Conservation (phyloP, 1,140 invertebrate species). For the Chironomus tepperi region DNA sequence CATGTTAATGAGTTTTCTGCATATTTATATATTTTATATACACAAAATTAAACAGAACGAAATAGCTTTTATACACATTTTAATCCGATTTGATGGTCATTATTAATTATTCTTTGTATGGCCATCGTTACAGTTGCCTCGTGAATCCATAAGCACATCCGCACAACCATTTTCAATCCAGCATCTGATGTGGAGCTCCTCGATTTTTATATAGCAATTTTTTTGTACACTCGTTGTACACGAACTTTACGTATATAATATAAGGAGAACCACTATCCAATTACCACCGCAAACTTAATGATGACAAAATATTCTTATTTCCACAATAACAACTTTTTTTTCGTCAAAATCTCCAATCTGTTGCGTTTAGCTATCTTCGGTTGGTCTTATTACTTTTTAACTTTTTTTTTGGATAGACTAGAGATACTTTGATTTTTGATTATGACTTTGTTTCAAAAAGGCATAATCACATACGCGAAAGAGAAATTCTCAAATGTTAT, state of each 20-base stretch:
- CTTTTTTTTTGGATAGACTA: no score
- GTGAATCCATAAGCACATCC: neutral
- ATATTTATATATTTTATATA: neutral
- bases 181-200: constrained; percentile 1
- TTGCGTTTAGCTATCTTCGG: neutral
- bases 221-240: neutral
- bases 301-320: constrained; percentile 6
- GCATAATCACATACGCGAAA: neutral
- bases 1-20: neutral
- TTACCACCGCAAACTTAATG: constrained; percentile 16
- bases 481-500: neutral
- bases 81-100: neutral
- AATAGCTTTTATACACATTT: neutral
- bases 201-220: neutral
- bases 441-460: no score
- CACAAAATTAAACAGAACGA: neutral
- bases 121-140: neutral
- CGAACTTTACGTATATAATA: neutral
- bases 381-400: neutral
- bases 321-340: neutral
- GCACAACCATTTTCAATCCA: constrained; percentile 8
- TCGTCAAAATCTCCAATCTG: neutral
- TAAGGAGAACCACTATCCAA: constrained; percentile 3
- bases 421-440: no score
- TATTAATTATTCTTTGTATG: neutral